phyloP scores from a whole-genome alignment of 2,113 vertebrate species.

The Epinephelus cyanopodus region DNA sequence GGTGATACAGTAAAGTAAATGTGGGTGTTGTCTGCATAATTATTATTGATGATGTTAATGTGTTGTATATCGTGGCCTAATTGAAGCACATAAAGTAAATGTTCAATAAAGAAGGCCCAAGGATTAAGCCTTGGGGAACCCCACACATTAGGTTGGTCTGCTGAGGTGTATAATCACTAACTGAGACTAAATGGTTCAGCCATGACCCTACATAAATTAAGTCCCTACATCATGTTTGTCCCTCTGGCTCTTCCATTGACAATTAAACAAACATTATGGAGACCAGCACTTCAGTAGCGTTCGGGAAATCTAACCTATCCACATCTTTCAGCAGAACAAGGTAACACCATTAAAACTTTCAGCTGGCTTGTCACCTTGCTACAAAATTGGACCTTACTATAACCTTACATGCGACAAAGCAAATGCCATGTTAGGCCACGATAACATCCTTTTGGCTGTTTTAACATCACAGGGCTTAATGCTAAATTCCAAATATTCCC shows the following conservation, averaged over 20 bases:
- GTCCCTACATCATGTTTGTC: conserved; percentile 1
- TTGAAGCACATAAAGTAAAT: neutral
- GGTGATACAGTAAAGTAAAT: neutral
- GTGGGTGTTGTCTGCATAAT: neutral
- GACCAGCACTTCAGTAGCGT: neutral
- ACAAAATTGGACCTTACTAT: neutral
- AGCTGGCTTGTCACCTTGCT: neutral
- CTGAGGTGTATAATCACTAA: neutral
- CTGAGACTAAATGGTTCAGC: neutral
- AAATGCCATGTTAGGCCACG: neutral
- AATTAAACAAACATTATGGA: neutral
- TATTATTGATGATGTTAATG: neutral
- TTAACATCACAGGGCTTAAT: too few relatives aligned
- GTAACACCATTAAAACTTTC: neutral
- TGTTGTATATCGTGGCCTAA: neutral
- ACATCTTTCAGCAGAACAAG: neutral
- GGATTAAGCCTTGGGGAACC: neutral
- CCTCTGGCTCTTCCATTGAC: neutral
- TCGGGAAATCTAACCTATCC: neutral
- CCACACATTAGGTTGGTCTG: neutral
- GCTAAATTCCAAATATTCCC: too few relatives aligned
- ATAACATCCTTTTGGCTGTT: neutral
- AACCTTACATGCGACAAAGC: neutral
- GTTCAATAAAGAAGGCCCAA: neutral
- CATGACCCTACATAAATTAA: neutral